Base-by-base conservation (phyloP, 1,140 invertebrate genomes). In the Euura saliciscinereae region DNA sequence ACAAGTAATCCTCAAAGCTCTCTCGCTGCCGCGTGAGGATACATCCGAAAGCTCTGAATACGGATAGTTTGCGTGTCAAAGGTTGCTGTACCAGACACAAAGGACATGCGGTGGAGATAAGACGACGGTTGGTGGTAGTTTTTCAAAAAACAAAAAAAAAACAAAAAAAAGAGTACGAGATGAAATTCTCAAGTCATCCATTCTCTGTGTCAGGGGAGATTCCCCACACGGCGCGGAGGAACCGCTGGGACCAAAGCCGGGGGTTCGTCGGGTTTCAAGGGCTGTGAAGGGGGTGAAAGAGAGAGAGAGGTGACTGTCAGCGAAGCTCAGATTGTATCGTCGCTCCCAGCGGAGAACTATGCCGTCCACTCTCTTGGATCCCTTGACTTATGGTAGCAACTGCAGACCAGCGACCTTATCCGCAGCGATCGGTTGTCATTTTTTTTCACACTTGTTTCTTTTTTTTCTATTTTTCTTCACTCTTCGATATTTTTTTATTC, bases 171-270 rank as follows among this genome's bases (percentile, higher is more conserved):
- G 51, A 44, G 51, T 66, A 69, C 65, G 68, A 76, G 73, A 78
- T 73, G 74, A 81, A 81, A 80, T 81, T 81, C 80, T 81, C 78
- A 76, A 80, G 80, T 81, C 80, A 81, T 81, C 79, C 77, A 80
- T 81, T 81, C 76, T 78, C 75, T 73, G 78, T 78, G 80, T 80
- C 79, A 78, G 76, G 73, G 80, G 72, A 76, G 78, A 79, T 80
- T 79, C 76, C 79, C 74, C 75, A 28, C 28, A 28, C 13, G 59
- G 8, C 28, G 66, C 66, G 66, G 13, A 8, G 66, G 28, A 67
- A 28, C 7, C 8, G 28, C 43, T 79, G 80, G 78, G 79, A 78
- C 76, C 70, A 78, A 75, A 75, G 28, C 28, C 28, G 28, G 28
- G 28, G 28, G 28, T 28, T 28, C 28, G 28, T 28, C 13, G 43